Percentiles rank a stretch among this genome's conserved stretches.
phyloP scores from a whole-genome alignment of 2,888 invertebrate species.

The Therioaphis trifolii region DNA sequence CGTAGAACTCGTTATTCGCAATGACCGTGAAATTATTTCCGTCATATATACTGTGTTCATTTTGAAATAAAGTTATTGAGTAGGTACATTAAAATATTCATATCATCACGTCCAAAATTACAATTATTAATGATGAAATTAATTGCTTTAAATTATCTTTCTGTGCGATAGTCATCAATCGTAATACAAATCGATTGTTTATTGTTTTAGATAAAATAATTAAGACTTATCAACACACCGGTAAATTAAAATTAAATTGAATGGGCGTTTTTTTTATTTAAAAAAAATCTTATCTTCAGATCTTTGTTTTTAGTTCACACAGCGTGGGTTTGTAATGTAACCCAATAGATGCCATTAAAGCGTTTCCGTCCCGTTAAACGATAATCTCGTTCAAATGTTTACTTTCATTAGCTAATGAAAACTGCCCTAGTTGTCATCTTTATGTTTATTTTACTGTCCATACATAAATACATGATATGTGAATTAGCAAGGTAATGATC shows the following conservation, averaged over 20 bases:
- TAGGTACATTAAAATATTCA: too few relatives aligned
- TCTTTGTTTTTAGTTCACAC: not conserved
- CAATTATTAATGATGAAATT: too few relatives aligned
- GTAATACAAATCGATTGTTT: too few relatives aligned
- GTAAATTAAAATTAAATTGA: conserved; percentile 19
- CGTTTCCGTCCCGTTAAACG: conserved; percentile 39
- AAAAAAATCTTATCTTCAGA: not conserved
- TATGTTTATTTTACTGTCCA: conserved; percentile 26
- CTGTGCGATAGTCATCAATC: too few relatives aligned
- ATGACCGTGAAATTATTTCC: too few relatives aligned
- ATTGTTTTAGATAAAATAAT: too few relatives aligned
- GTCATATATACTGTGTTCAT: too few relatives aligned
- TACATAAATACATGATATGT: not conserved
- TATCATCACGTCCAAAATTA: too few relatives aligned
- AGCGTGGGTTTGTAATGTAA: not conserved
- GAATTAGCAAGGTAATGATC: not conserved
- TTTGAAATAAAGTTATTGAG: too few relatives aligned
- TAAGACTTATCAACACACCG: too few relatives aligned
- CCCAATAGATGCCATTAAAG: conserved; percentile 32
- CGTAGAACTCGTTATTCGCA: too few relatives aligned
- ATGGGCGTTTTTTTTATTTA: conserved; percentile 1
- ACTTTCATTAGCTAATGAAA: conserved; percentile 60
- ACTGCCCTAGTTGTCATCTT: conserved; percentile 30
- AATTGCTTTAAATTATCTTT: too few relatives aligned
- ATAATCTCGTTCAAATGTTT: conserved; percentile 41